Percentiles rank a stretch among this genome's conserved stretches.
phyloP scores from a whole-genome alignment of 2,888 invertebrate genomes.

The Mimas tiliae region DNA sequence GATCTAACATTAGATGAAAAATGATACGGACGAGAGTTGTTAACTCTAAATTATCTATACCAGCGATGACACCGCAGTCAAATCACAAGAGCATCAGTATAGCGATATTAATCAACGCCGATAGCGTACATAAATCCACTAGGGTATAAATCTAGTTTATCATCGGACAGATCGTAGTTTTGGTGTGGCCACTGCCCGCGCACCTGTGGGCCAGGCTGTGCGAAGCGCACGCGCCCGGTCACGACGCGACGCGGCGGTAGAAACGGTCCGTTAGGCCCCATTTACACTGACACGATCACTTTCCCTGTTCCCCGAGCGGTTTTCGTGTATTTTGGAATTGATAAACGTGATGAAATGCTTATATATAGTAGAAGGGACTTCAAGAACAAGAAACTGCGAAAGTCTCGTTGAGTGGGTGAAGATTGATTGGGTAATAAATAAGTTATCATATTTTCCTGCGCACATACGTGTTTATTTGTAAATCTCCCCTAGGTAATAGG shows the following conservation, averaged over 20 bases:
- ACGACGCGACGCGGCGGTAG: constrained; percentile 36
- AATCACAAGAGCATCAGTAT: constrained; percentile 15
- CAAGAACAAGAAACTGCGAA: no score
- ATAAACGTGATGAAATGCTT: constrained; percentile 31
- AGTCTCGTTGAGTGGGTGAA: no score
- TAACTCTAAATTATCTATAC: not conserved
- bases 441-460: no score
- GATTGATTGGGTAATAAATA: no score
- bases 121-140: constrained; percentile 46
- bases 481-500: no score
- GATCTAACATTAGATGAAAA: not conserved
- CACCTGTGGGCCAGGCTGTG: constrained; percentile 63
- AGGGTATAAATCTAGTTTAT: constrained; percentile 51
- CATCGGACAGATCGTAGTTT: constrained; percentile 51
- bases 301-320: constrained; percentile 37
- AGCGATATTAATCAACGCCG: constrained; percentile 22
- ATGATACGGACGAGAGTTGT: not conserved
- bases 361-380: not conserved
- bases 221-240: constrained; percentile 56
- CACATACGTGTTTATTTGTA: no score
- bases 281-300: constrained; percentile 48
- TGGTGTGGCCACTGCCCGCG: constrained; percentile 46
- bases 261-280: constrained; percentile 39
- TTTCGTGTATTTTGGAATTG: constrained; percentile 29
- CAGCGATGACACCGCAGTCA: constrained; percentile 17